Evolutionary conservation across 2,888 invertebrate species (phyloP).

Genomic region (Prenolepis imparis): DNA sequence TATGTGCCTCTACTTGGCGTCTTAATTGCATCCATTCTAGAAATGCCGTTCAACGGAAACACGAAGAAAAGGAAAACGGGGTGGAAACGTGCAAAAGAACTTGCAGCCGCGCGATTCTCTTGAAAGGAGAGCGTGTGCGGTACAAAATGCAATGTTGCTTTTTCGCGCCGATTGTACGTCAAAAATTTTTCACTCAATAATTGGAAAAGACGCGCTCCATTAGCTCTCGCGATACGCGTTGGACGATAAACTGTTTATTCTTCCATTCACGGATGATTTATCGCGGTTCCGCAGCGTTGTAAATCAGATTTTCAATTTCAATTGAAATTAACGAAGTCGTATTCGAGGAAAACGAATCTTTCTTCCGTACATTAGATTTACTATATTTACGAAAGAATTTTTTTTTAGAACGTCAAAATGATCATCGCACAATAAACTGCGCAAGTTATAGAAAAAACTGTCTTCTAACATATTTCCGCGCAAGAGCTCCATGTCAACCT

Average conservation of each 20-base stretch:
- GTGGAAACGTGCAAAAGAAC: slow-evolving; percentile 61
- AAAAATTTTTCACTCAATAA: slow-evolving; percentile 52
- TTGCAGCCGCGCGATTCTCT: slow-evolving; percentile 62
- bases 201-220: slow-evolving; percentile 54
- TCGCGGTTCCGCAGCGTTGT: slow-evolving; percentile 7
- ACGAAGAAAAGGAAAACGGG: slow-evolving; percentile 35
- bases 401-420: background rate
- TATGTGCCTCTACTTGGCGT: slow-evolving; percentile 50
- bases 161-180: slow-evolving; percentile 40
- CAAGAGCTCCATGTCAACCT: background rate
- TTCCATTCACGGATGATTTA: slow-evolving; percentile 47
- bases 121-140: slow-evolving; percentile 43
- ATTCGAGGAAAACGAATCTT: slow-evolving; percentile 9
- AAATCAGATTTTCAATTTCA: slow-evolving; percentile 23
- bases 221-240: slow-evolving; percentile 40
- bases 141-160: slow-evolving; percentile 40
- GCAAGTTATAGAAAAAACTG: background rate
- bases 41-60: slow-evolving; percentile 64
- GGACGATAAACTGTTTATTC: slow-evolving; percentile 40
- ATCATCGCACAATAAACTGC: background rate
- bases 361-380: background rate
- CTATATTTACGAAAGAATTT: background rate
- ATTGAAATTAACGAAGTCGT: slow-evolving; percentile 24
- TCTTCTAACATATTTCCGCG: background rate
- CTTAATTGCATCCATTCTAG: slow-evolving; percentile 74